A percentile compares a stretch with the other conserved stretches of the same genome.
These are phyloP conservation scores for Gryon sp. DNA, from an alignment of 1,140 invertebrate genomes.

Conservation along the genomic window DNA sequence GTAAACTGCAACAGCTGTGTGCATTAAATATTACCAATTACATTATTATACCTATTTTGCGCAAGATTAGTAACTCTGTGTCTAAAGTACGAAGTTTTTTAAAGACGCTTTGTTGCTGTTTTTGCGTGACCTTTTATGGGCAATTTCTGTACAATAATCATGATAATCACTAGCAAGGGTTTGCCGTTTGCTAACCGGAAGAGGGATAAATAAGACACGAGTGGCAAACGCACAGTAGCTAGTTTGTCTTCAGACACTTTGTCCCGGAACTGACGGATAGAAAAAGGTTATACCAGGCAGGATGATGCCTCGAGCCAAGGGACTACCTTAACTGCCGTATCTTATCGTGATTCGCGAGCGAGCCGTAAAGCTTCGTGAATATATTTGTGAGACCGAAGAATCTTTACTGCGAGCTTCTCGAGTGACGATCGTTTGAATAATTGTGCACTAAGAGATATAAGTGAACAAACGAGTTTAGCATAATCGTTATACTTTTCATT, in stretches of 20 bases:
- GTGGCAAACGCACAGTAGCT: slow-evolving; percentile 25
- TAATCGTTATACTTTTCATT: slow-evolving; percentile 64
- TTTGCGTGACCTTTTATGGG: slow-evolving; percentile 45
- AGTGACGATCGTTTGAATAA: slow-evolving; percentile 66
- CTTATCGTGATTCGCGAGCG: slow-evolving; percentile 62
- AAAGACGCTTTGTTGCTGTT: slow-evolving; percentile 17
- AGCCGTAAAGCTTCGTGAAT: slow-evolving; percentile 62
- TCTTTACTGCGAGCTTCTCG: slow-evolving; percentile 56
- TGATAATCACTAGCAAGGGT: slow-evolving; percentile 39
- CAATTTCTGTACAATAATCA: slow-evolving; percentile 54
- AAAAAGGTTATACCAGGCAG: slow-evolving; percentile 51
- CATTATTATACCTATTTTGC: slow-evolving; percentile 16
- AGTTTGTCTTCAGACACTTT: slow-evolving; percentile 34
- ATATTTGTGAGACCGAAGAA: slow-evolving; percentile 60
- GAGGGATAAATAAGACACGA: slow-evolving; percentile 47
- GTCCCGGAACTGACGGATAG: slow-evolving; percentile 55
- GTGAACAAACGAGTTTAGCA: slow-evolving; percentile 63
- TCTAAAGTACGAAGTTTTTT: not conserved
- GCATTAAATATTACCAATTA: not conserved
- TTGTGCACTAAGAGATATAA: slow-evolving; percentile 61
- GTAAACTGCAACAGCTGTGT: too few relatives aligned
- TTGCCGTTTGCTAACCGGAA: slow-evolving; percentile 18
- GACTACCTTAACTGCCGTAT: slow-evolving; percentile 64
- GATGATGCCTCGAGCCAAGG: slow-evolving; percentile 51
- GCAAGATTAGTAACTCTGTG: not conserved